Percentiles rank a stretch among this genome's conserved stretches.
Conservation (phyloP, 2,888 invertebrate genomes). For the Leptopilina syphax region DNA sequence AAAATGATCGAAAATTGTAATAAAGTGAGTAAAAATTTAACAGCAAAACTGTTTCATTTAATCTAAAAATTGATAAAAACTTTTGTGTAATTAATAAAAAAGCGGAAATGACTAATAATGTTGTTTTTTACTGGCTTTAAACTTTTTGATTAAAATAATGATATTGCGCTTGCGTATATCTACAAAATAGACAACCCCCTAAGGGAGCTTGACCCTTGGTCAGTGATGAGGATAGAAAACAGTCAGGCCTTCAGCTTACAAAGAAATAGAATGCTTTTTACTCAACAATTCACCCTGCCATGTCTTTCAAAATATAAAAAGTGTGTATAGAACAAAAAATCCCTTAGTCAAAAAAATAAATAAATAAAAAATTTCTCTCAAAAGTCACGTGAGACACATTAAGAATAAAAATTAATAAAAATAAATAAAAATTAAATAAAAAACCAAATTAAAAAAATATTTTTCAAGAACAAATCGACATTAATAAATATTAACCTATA, state of each 20-base stretch:
- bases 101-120: not conserved
- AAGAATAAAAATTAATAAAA: not conserved
- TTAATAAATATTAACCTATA: no score
- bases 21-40: not conserved
- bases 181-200: slow-evolving; percentile 59
- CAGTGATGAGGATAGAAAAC: slow-evolving; percentile 68
- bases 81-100: not conserved
- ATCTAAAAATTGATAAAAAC: not conserved
- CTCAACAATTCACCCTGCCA: slow-evolving; percentile 72
- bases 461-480: no score
- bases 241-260: slow-evolving; percentile 56
- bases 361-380: not conserved
- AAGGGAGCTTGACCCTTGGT: slow-evolving; percentile 75
- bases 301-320: slow-evolving; percentile 74
- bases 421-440: no score
- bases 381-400: not conserved
- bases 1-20: no score
- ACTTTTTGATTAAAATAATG: slow-evolving; percentile 20
- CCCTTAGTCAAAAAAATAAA: not conserved
- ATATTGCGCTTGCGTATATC: slow-evolving; percentile 60
- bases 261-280: slow-evolving; percentile 71
- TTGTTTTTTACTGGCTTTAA: not conserved
- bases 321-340: slow-evolving; percentile 61
- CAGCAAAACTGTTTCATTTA: not conserved
- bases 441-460: no score